These are phyloP conservation scores for Semaprochilodus insignis DNA, from an alignment of 2,797 vertebrate species.

Conservation along the genomic window DNA sequence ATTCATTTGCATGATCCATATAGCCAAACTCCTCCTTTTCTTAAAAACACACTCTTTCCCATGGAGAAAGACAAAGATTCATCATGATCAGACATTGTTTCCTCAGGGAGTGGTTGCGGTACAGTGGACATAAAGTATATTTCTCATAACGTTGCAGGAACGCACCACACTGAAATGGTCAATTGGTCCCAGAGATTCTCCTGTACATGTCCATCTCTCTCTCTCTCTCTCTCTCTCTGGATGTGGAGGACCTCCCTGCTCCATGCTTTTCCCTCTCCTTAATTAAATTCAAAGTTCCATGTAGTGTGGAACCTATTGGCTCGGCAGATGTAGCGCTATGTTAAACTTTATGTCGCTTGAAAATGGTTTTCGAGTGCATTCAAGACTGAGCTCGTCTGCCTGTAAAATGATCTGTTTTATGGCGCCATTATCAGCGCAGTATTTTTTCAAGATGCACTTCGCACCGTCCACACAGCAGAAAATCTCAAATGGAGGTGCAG, in stretches of 20 bases:
- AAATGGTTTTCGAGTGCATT: slow-evolving; percentile 95
- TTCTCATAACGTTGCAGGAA: not conserved
- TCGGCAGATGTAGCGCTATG: slow-evolving; percentile 95
- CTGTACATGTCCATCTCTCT: slow-evolving; percentile 1
- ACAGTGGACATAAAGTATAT: not conserved
- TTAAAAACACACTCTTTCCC: not conserved
- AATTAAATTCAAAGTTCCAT: slow-evolving; percentile 91
- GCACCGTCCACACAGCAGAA: slow-evolving; percentile 70
- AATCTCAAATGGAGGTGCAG: slow-evolving; percentile 77
- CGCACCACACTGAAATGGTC: not conserved
- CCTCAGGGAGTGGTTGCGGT: not conserved
- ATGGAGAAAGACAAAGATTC: not conserved
- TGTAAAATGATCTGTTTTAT: slow-evolving; percentile 97
- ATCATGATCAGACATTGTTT: not conserved
- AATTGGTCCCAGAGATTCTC: not conserved
- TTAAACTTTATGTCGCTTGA: slow-evolving; percentile 99
- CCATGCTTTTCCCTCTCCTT: slow-evolving; percentile 68
- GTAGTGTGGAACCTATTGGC: slow-evolving; percentile 89
- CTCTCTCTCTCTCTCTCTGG: slow-evolving; percentile 20
- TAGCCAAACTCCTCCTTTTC: too few species aligned
- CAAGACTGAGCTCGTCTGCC: slow-evolving; percentile 89
- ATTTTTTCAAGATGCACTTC: slow-evolving; percentile 81
- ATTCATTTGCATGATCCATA: too few species aligned
- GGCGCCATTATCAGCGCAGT: slow-evolving; percentile 78
- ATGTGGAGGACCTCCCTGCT: slow-evolving; percentile 52